Conservation (phyloP, 2,797 vertebrate species). For the Antrozous pallidus region DNA sequence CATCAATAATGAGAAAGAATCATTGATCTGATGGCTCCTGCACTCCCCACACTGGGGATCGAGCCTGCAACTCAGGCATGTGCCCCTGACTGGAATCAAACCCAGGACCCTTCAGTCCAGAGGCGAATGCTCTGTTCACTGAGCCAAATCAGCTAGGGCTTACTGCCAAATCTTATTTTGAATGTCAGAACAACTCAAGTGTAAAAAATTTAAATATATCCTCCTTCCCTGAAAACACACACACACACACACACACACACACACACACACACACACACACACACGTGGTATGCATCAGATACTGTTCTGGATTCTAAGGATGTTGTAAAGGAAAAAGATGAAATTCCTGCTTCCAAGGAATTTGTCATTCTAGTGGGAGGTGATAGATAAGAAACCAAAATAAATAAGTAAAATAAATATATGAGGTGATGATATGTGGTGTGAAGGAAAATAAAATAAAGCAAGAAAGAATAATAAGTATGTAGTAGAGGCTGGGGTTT, state of each 20-base stretch:
- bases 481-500: not conserved
- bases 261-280: not conserved
- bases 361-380: not conserved
- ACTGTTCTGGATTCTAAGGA: not conserved
- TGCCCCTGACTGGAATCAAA: too few relatives aligned
- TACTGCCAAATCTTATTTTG: constrained; percentile 15
- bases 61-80: too few relatives aligned
- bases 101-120: too few relatives aligned
- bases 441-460: not conserved
- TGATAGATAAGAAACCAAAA: not conserved
- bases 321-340: not conserved
- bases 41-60: too few relatives aligned
- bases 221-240: too few relatives aligned
- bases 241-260: too few relatives aligned
- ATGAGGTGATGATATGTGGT: not conserved
- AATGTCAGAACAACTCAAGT: not conserved
- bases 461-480: not conserved
- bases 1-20: too few relatives aligned
- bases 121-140: too few relatives aligned
- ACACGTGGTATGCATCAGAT: not conserved
- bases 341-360: not conserved
- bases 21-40: too few relatives aligned
- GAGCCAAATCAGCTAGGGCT: not conserved
- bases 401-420: not conserved
- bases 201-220: not conserved